Evolutionary conservation across 2,888 invertebrate genomes (phyloP).

Genomic region (Calameuta idolon): DNA sequence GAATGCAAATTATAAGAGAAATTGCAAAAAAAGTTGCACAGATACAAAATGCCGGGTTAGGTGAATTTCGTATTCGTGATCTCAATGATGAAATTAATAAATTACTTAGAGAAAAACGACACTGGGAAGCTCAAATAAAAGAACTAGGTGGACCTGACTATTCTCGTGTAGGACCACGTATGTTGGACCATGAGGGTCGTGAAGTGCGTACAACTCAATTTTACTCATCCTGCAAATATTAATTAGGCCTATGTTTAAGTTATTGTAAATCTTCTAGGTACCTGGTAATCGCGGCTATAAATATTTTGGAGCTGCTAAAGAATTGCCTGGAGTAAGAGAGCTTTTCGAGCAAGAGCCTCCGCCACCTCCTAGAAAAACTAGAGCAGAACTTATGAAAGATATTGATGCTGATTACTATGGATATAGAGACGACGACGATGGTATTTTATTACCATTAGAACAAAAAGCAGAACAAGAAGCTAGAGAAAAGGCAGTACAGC

Average conservation of each 20-base stretch:
- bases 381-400: constrained; percentile 97
- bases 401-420: constrained; percentile 99
- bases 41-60: constrained; percentile 99
- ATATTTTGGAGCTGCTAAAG: constrained; percentile 98
- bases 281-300: constrained; percentile 98
- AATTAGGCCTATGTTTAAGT: background rate
- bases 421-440: constrained; percentile 98
- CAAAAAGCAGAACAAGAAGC: constrained; percentile 80
- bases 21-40: constrained; percentile 98
- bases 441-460: constrained; percentile 91
- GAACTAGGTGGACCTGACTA: constrained; percentile 96
- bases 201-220: constrained; percentile 69
- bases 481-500: constrained; percentile 73
- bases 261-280: constrained; percentile 68
- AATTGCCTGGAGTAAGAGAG: constrained; percentile 96
- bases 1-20: constrained; percentile 96
- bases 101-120: constrained; percentile 92
- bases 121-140: constrained; percentile 98
- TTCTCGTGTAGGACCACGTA: constrained; percentile 89
- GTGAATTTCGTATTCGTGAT: constrained; percentile 97
- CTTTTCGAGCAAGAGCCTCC: constrained; percentile 97
- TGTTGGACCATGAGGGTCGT: constrained; percentile 93
- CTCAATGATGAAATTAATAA: constrained; percentile 99
- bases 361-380: constrained; percentile 88
- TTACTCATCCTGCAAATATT: background rate